Base-by-base conservation (phyloP, 2,888 invertebrate species). In the Smittia aterrima region DNA sequence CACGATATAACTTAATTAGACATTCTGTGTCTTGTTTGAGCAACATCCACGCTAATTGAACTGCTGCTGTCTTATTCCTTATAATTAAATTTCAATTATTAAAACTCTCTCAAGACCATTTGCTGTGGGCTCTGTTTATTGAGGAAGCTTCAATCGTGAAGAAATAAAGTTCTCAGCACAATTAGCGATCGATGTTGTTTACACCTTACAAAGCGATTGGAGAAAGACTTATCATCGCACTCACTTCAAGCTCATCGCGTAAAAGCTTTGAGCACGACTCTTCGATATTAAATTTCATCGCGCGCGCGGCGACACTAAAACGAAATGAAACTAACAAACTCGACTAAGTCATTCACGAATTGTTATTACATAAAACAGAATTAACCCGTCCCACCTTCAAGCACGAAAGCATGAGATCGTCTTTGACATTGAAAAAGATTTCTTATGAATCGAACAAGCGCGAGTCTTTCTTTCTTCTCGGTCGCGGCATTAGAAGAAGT, bases 271-370 rank as follows among this genome's bases (percentile, higher is more conserved):
- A 47, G 16, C 11, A 47, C 47, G 11, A 47, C 11, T 47, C 47
- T 2, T 47, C 47, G 11, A 11, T n/a, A 47, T 47, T n/a, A 47
- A 47, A n/a, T 47, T 47, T 47, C 47, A 47, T 47, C 47, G 47
- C 16, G n/a, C 11, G 47, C 16, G 47, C 16, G 11, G 47, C 47
- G 47, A 47, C 47, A 47, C 47, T 47, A 47, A n/a, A 47, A 47
- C 47, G 16, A 16, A 47, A 47, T 47, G 16, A 47, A 47, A 47
- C 2, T 47, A 13, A 47, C 16, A n/a, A 47, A 47, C 47, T 47
- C 47, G 47, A 47, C 47, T 47, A 47, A 47, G 47, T 47, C 47
- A 47, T 47, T 47, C 47, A 47, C 47, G 47, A 47, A 47, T 47
- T 47, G 16, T 47, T 47, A 47, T 47, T 47, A 47, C 47, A 47